Evolutionary conservation across 2,888 invertebrate genomes (phyloP).

Genomic region (Leptodirus hochenwartii): DNA sequence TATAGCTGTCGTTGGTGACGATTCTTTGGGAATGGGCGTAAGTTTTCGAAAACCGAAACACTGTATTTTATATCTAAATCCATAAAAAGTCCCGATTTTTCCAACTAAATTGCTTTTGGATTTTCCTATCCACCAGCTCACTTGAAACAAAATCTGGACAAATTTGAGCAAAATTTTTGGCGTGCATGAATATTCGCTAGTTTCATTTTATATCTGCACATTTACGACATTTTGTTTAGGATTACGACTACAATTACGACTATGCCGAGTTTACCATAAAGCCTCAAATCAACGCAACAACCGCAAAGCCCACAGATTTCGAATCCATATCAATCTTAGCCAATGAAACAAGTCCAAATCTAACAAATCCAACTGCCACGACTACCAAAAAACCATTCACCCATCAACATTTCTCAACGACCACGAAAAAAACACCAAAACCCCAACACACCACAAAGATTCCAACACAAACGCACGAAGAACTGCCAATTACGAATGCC

Average conservation of each 20-base stretch:
- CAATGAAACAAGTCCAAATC: slow-evolving; percentile 9
- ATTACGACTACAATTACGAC: slow-evolving; percentile 56
- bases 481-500: slow-evolving; percentile 7
- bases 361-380: slow-evolving; percentile 6
- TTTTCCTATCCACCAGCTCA: no score
- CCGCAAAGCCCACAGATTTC: slow-evolving; percentile 12
- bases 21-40: slow-evolving; percentile 40
- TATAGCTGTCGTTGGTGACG: slow-evolving; percentile 44
- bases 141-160: no score
- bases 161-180: no score
- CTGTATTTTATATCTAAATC: not conserved
- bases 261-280: slow-evolving; percentile 54
- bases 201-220: no score
- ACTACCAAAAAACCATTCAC: slow-evolving; percentile 9
- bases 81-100: not conserved
- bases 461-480: not conserved
- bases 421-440: slow-evolving; percentile 6
- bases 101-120: no score
- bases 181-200: slow-evolving; percentile 2
- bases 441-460: slow-evolving; percentile 1
- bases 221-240: slow-evolving; percentile 26
- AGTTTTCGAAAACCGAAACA: no score
- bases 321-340: slow-evolving; percentile 10
- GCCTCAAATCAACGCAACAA: slow-evolving; percentile 25
- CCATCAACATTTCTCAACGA: slow-evolving; percentile 6